Percentiles rank a stretch among this genome's conserved stretches.
Evolutionary conservation across 2,113 vertebrate genomes (phyloP).

Genomic region (Probosciger aterrimus): DNA sequence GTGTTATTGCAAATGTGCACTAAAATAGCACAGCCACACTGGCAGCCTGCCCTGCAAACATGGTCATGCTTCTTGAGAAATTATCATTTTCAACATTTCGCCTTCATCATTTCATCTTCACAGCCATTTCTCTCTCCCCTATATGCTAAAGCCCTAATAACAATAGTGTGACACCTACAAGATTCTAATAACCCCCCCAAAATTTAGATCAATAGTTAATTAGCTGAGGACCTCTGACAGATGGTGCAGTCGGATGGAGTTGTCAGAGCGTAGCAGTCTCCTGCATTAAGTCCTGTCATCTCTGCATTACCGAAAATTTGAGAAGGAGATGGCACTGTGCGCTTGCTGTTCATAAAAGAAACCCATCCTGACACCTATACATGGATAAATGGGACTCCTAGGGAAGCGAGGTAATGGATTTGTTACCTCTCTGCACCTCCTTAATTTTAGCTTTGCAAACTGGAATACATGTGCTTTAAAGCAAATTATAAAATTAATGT

Average conservation of each 20-base stretch:
- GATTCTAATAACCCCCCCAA: neutral
- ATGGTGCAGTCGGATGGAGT: neutral
- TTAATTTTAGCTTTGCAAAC: neutral
- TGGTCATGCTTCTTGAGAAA: neutral
- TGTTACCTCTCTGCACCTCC: neutral
- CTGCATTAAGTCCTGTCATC: neutral
- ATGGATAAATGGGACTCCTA: neutral
- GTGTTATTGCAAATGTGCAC: neutral
- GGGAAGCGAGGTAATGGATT: neutral
- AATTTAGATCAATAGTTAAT: neutral
- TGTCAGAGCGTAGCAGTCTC: neutral
- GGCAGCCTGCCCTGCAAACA: neutral
- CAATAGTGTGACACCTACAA: neutral
- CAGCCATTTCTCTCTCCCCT: neutral
- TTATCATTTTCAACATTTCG: neutral
- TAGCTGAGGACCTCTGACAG: neutral
- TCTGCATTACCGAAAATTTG: neutral
- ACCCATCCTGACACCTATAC: neutral
- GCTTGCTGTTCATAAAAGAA: neutral
- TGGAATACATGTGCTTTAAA: neutral
- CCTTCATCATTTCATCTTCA: neutral
- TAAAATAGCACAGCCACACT: rapidly evolving
- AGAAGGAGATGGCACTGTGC: neutral
- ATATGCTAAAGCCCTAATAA: neutral
- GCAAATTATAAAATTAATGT: neutral